Evolutionary conservation across 2,888 invertebrate species (phyloP), one percentile per base, ranked within the genome.

Genomic region (Polietes domitor): DNA sequence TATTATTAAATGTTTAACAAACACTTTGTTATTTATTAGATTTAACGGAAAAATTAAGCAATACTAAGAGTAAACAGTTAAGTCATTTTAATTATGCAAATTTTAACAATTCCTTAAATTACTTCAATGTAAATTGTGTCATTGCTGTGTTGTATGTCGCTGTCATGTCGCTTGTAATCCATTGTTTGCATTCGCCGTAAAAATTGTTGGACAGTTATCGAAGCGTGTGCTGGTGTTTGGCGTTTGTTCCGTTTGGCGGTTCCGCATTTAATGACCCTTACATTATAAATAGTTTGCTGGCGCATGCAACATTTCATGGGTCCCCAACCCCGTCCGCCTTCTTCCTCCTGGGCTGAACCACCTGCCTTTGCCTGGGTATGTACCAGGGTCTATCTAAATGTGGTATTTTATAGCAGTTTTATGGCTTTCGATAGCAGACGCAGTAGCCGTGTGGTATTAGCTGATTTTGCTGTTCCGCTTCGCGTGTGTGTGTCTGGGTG

Each of bases 201-300:
- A 2, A n/a, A 47, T 47, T 15, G n/a, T n/a, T n/a, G n/a, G n/a
- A 47, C 1, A 12, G 4, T 37, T 9, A 37, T 7, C 37, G 12
- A n/a, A 12, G 47, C 7, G 15, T n/a, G 47, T 21, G 12, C 15
- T 6, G 28, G 37, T 61, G 63, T 12, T n/a, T 0, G 70, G 10
- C 28, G 37, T 73, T 26, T 72, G 24, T 43, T 63, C 7, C 19
- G 19, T 3, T 28, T 32, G 10, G 32, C 10, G 37, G 37, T 73
- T 80, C 58, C 37, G 50, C 32, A 74, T 63, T 80, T 70, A 80
- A 83, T 80, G 77, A 77, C 70, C 73, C 74, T 80, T 83, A 70
- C 76, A 41, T 77, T 83, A 80, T 70, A 74, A 80, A 83, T 83
- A 77, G 77, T 53, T 41, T 73, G n/a, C n/a, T 58, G 80, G 70